Percentiles rank a stretch among this genome's conserved stretches.
phyloP scores from a whole-genome alignment of 2,888 invertebrate genomes.

The Frankliniella fusca region DNA sequence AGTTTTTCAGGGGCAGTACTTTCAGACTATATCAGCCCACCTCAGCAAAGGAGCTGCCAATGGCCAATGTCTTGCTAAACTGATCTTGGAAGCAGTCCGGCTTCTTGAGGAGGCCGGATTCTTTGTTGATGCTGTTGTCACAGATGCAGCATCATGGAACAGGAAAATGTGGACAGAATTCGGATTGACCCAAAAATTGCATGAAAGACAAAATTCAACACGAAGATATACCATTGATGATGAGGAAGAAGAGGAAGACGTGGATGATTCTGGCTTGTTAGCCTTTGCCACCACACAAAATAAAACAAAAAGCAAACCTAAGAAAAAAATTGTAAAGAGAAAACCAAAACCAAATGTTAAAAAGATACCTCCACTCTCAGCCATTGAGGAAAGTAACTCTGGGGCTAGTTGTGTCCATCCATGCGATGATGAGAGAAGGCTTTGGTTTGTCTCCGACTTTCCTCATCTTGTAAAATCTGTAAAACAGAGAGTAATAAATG shows the following conservation, averaged over 20 bases:
- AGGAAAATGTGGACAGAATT: conserved; percentile 33
- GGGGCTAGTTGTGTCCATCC: background rate
- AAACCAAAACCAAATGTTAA: background rate
- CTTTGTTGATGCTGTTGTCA: conserved; percentile 33
- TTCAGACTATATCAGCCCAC: conserved; percentile 31
- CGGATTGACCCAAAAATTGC: background rate
- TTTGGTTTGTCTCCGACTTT: conserved; percentile 36
- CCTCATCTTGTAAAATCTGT: conserved; percentile 33
- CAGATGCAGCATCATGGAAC: conserved; percentile 36
- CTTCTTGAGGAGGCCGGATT: conserved; percentile 32
- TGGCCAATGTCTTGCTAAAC: conserved; percentile 8
- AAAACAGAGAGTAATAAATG: conserved; percentile 17
- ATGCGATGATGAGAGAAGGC: conserved; percentile 25
- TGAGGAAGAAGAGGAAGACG: background rate
- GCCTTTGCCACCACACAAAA: background rate
- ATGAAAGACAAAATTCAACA: background rate
- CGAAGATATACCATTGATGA: background rate
- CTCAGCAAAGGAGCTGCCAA: conserved; percentile 29
- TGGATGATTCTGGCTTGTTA: background rate
- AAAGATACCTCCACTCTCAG: background rate
- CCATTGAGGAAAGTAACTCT: background rate
- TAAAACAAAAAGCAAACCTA: too few relatives aligned
- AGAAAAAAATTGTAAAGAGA: background rate
- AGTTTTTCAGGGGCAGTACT: conserved; percentile 33
- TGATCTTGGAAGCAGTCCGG: conserved; percentile 30